Evolutionary conservation across 1,140 invertebrate genomes (phyloP), one percentile per base, ranked within the genome.

Genomic region (Drosophila rhopaloa): DNA sequence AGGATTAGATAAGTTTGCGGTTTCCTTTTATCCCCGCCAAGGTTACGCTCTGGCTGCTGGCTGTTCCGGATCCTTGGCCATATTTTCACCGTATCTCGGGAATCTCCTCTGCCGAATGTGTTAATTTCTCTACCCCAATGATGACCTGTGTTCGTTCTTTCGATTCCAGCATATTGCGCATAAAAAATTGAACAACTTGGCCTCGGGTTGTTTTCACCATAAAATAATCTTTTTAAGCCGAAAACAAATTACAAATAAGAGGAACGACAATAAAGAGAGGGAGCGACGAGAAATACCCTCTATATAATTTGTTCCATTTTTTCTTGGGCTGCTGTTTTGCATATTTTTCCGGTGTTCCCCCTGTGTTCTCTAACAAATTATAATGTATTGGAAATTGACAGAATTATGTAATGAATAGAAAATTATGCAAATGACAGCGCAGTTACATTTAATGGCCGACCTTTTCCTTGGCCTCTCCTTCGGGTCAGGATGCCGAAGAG

Each of bases 401-500:
- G 76, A 90, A 91, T 92, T 91, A 88, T 92, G 81, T 92, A 91
- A 91, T 92, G 90, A 92, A 91, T 92, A 91, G 89, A 91, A 91
- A 91, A 91, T 91, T 91, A 92, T 91, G 90, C 67, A 91, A 92
- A 91, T 91, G 92, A 90, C 88, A 81, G 77, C 79, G 88, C 81
- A 91, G 83, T 91, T 90, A 86, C 84, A 91, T 91, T 91, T 91
- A 92, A 91, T 91, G 82, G 85, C 43, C 47, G 74, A 91, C 82
- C 90, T 90, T 91, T 91, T 75, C 61, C 44, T 37, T 16, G 29
- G 70, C 32, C 41, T 62, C 29, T 40, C 13, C 32, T 38, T 37
- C 50, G 16, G 37, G 27, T 44, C 37, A 27, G 29, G 14, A 44
- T 19, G 48, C 65, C 38, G 41, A 53, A 78, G 35, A 44, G 40